These are phyloP conservation scores for Linnaemya vulpina DNA, from an alignment of 2,888 invertebrate species.

Conservation along the genomic window DNA sequence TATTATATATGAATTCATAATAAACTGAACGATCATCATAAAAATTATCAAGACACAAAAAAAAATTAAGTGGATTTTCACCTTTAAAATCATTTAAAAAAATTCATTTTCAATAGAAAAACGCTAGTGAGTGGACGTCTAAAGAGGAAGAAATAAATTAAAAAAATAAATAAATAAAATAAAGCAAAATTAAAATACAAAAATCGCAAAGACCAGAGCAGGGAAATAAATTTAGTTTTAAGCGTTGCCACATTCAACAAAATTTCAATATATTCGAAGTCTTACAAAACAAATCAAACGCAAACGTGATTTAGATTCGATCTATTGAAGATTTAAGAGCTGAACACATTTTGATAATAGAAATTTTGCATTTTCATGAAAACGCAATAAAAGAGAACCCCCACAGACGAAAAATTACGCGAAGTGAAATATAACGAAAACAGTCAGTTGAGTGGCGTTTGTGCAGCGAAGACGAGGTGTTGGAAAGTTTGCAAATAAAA, in stretches of 20 bases:
- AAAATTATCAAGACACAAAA: background rate
- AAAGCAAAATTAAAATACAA: background rate
- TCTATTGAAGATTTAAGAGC: conserved; percentile 13
- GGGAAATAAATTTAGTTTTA: conserved; percentile 11
- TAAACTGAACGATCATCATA: background rate
- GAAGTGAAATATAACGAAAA: conserved; percentile 49
- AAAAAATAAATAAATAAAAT: conserved; percentile 17
- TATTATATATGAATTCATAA: background rate
- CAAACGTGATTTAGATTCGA: conserved; percentile 1
- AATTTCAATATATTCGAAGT: background rate
- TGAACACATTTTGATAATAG: conserved; percentile 1
- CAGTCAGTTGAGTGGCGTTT: conserved; percentile 56
- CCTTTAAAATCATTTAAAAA: conserved; percentile 44
- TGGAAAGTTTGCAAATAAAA: conserved; percentile 32
- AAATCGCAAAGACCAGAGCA: background rate
- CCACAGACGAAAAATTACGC: conserved; percentile 38
- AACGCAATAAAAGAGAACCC: conserved; percentile 3
- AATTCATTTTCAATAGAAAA: conserved; percentile 79
- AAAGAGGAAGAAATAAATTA: conserved; percentile 18
- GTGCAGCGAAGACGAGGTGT: conserved; percentile 66
- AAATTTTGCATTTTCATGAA: conserved; percentile 12
- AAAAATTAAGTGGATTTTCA: conserved; percentile 51
- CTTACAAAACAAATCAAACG: background rate
- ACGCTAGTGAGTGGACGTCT: conserved; percentile 80
- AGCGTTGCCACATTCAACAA: conserved; percentile 31